These are phyloP conservation scores for Thalpophila matura DNA, from an alignment of 2,888 invertebrate species.

Conservation along the genomic window DNA sequence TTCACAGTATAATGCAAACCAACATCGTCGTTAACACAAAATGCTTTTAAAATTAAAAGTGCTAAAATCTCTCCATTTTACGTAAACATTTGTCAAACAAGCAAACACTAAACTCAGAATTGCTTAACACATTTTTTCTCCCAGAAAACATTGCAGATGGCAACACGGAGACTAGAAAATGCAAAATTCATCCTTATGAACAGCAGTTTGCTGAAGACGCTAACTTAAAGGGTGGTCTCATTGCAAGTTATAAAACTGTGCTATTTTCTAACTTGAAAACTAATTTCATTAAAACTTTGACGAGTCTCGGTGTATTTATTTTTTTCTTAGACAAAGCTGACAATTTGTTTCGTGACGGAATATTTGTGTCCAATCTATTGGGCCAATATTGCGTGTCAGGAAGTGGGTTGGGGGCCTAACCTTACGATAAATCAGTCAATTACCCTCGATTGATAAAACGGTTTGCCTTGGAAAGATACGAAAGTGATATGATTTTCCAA, in stretches of 20 bases:
- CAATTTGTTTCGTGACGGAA: slow-evolving; percentile 23
- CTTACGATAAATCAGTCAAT: slow-evolving; percentile 56
- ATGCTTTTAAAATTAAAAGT: slow-evolving; percentile 35
- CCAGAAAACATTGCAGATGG: slow-evolving; percentile 32
- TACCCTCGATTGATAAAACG: slow-evolving; percentile 54
- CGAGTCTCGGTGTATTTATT: slow-evolving; percentile 10
- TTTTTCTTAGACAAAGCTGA: background rate
- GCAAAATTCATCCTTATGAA: slow-evolving; percentile 49
- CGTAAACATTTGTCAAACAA: slow-evolving; percentile 28
- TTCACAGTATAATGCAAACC: background rate
- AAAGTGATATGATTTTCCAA: slow-evolving; percentile 38
- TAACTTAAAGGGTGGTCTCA: slow-evolving; percentile 46
- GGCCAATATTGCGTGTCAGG: slow-evolving; percentile 42
- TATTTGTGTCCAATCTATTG: slow-evolving; percentile 36
- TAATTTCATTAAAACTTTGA: slow-evolving; percentile 61
- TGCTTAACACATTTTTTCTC: slow-evolving; percentile 28
- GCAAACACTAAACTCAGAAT: slow-evolving; percentile 37
- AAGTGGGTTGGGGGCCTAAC: slow-evolving; percentile 31
- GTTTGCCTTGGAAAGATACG: slow-evolving; percentile 46
- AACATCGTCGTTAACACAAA: slow-evolving; percentile 5
- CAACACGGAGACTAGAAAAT: slow-evolving; percentile 28
- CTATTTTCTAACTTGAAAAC: slow-evolving; percentile 56
- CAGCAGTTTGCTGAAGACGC: slow-evolving; percentile 46
- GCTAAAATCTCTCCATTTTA: slow-evolving; percentile 15
- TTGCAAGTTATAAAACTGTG: slow-evolving; percentile 55